These are phyloP conservation scores for Drosophila oshimai DNA, from an alignment of 1,140 invertebrate genomes.

Conservation along the genomic window DNA sequence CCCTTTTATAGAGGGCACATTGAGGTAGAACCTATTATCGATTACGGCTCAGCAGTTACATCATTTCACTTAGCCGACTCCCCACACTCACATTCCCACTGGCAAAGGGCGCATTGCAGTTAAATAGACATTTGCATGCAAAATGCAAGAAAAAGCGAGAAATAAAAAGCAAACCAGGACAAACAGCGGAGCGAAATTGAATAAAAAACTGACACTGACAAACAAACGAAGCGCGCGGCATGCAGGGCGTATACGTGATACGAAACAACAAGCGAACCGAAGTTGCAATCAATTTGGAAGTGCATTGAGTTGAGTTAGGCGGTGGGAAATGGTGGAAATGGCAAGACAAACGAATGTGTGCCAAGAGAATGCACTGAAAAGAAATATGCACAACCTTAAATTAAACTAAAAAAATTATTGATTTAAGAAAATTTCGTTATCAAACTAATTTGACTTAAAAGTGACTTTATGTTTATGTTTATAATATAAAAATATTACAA, in stretches of 20 bases:
- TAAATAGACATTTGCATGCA: conserved; percentile 80
- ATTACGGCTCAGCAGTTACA: conserved; percentile 69
- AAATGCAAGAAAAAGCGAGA: conserved; percentile 56
- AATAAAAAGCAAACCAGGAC: conserved; percentile 61
- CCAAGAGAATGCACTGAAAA: not conserved
- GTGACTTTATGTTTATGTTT: too few species aligned
- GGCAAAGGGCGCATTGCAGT: conserved; percentile 64
- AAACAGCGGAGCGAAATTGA: conserved; percentile 70
- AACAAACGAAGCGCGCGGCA: conserved; percentile 39
- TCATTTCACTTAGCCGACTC: conserved; percentile 68
- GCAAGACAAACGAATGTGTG: conserved; percentile 35
- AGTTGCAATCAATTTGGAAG: conserved; percentile 81
- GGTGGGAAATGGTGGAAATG: conserved; percentile 7
- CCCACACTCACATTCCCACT: conserved; percentile 13
- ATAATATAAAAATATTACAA: too few species aligned
- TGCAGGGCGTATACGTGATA: conserved; percentile 53
- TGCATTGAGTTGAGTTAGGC: conserved; percentile 38
- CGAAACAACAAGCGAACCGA: conserved; percentile 47
- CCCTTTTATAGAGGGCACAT: not conserved
- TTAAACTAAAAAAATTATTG: too few species aligned
- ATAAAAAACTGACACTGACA: conserved; percentile 68
- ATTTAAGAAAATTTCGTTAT: too few species aligned
- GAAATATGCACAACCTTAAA: not conserved
- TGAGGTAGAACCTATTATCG: conserved; percentile 43
- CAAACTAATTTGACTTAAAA: too few species aligned